Percentiles rank a stretch among this genome's conserved stretches.
Conservation (phyloP, 2,888 invertebrate species). For the Orchestes rusci region DNA sequence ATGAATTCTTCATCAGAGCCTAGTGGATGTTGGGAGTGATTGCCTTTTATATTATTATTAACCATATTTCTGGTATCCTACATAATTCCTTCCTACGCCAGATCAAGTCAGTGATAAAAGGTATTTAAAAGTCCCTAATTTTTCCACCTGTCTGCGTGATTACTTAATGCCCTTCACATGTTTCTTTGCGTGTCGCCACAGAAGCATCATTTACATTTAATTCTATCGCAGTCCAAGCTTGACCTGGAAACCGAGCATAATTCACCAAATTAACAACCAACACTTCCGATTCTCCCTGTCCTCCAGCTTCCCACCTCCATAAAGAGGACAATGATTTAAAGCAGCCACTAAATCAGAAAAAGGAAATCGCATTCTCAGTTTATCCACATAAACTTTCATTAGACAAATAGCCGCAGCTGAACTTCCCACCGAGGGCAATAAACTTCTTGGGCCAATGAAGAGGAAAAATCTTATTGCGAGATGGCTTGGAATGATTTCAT, state of each 20-base stretch:
- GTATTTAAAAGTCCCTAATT: slow-evolving; percentile 19
- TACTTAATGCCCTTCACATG: slow-evolving; percentile 20
- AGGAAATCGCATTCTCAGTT: slow-evolving; percentile 17
- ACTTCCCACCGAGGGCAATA: slow-evolving; percentile 15
- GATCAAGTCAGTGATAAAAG: slow-evolving; percentile 19
- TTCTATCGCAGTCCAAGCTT: too few species aligned
- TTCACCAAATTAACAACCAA: too few species aligned
- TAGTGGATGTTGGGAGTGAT: too few species aligned
- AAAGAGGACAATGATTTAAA: slow-evolving; percentile 11
- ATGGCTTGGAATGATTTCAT: too few species aligned
- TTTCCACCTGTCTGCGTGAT: slow-evolving; percentile 23
- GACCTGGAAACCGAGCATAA: too few species aligned
- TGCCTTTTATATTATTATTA: too few species aligned
- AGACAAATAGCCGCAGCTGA: slow-evolving; percentile 18
- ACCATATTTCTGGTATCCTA: too few species aligned
- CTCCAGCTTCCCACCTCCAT: not conserved
- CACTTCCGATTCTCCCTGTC: too few species aligned
- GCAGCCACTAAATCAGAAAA: slow-evolving; percentile 14
- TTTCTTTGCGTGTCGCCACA: slow-evolving; percentile 17
- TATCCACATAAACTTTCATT: slow-evolving; percentile 22
- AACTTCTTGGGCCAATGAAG: slow-evolving; percentile 14
- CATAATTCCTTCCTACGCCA: too few species aligned
- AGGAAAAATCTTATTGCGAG: slow-evolving; percentile 8
- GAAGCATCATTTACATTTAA: slow-evolving; percentile 15
- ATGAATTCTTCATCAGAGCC: too few species aligned